Percentiles rank a stretch among this genome's conserved stretches.
Conservation (phyloP, 2,888 invertebrate species). For the Diadegma fenestrale region DNA sequence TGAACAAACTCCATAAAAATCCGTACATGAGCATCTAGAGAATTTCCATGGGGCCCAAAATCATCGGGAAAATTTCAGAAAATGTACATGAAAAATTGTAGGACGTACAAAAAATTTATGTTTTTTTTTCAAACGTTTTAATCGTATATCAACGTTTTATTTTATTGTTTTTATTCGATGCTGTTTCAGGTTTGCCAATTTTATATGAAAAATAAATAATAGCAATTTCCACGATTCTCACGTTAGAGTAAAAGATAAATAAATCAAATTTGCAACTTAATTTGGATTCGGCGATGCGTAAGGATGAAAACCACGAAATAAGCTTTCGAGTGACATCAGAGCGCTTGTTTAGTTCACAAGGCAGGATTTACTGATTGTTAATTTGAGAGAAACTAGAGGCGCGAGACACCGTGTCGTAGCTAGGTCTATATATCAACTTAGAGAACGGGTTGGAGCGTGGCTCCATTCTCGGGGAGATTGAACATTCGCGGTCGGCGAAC, state of each 20-base stretch:
- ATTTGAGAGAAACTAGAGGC: constrained; percentile 12
- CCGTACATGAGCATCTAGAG: not conserved
- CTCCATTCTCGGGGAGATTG: constrained; percentile 29
- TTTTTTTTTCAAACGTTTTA: not conserved
- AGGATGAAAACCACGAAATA: not conserved
- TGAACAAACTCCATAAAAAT: not conserved
- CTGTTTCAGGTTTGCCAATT: too few relatives aligned
- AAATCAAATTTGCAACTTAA: not conserved
- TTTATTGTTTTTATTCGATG: not conserved
- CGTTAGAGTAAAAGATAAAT: not conserved
- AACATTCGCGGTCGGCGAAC: constrained; percentile 41
- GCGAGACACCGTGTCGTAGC: not conserved
- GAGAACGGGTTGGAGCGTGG: constrained; percentile 8
- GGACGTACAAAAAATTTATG: too few relatives aligned
- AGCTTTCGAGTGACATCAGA: not conserved
- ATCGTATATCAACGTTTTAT: not conserved
- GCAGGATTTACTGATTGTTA: constrained; percentile 26
- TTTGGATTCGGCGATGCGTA: not conserved
- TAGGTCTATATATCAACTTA: constrained; percentile 27
- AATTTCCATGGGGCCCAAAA: not conserved
- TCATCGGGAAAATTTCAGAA: not conserved
- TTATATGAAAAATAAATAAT: not conserved
- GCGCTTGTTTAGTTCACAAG: not conserved
- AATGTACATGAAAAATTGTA: too few relatives aligned
- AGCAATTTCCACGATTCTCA: not conserved